phyloP scores from a whole-genome alignment of 2,113 vertebrate genomes.

The Ursus arctos region DNA sequence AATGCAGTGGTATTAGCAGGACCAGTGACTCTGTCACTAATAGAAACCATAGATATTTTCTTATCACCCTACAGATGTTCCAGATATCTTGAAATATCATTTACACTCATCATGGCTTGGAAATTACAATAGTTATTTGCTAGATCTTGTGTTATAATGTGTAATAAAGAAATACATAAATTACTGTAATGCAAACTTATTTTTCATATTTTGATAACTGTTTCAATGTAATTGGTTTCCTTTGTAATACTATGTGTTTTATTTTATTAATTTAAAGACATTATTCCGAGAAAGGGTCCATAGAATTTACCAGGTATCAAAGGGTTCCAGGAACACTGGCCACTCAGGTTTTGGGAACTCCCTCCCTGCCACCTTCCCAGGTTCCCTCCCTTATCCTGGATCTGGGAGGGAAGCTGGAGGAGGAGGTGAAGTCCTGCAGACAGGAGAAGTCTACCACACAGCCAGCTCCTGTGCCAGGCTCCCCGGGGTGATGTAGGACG shows the following conservation, averaged over 20 bases:
- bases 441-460: neutral
- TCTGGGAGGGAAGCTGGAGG: neutral
- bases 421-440: neutral
- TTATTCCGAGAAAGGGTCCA: neutral
- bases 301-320: neutral
- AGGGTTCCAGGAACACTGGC: neutral
- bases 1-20: neutral
- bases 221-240: neutral
- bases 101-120: neutral
- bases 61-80: neutral
- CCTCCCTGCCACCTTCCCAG: neutral
- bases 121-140: neutral
- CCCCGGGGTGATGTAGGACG: neutral
- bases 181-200: neutral
- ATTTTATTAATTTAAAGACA: slow-evolving; percentile 33
- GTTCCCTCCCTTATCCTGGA: neutral
- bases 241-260: neutral
- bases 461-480: neutral
- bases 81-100: neutral
- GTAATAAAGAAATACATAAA: neutral
- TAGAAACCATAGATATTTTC: neutral
- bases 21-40: neutral
- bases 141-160: neutral
- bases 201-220: slow-evolving; percentile 45
- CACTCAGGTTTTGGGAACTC: neutral